phyloP scores from a whole-genome alignment of 2,888 invertebrate genomes.

The Cheilosia scutellata region DNA sequence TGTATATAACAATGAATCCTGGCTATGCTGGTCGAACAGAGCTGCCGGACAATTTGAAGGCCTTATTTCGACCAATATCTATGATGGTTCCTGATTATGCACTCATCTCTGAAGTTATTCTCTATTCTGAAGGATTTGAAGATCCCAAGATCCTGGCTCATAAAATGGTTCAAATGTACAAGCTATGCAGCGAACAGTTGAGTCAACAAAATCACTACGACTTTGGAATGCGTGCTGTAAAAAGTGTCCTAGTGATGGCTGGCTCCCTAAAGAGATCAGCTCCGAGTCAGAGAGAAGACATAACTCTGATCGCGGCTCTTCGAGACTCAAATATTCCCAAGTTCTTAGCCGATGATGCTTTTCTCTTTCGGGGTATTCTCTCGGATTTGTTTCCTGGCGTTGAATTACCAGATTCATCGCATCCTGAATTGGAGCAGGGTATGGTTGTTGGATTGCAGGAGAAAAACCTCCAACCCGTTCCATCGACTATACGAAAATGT shows the following conservation, averaged over 20 bases:
- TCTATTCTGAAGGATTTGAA: slow-evolving; percentile 97
- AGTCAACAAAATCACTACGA: slow-evolving; percentile 97
- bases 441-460: slow-evolving; percentile 86
- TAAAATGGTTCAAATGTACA: slow-evolving; percentile 97
- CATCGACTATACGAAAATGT: slow-evolving; percentile 81
- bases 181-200: slow-evolving; percentile 94
- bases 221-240: slow-evolving; percentile 97
- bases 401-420: slow-evolving; percentile 90
- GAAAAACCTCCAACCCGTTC: slow-evolving; percentile 88
- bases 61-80: slow-evolving; percentile 93
- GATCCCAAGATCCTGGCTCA: slow-evolving; percentile 93
- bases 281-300: slow-evolving; percentile 93
- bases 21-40: slow-evolving; percentile 96
- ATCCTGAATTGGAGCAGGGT: slow-evolving; percentile 89
- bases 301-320: slow-evolving; percentile 92
- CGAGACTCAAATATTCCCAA: slow-evolving; percentile 96
- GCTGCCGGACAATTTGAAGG: slow-evolving; percentile 94
- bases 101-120: slow-evolving; percentile 94
- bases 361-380: slow-evolving; percentile 93
- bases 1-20: slow-evolving; percentile 97
- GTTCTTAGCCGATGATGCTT: slow-evolving; percentile 93
- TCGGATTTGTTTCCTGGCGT: slow-evolving; percentile 96
- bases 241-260: slow-evolving; percentile 96
- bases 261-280: slow-evolving; percentile 93
- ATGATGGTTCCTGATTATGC: slow-evolving; percentile 98